Conservation (phyloP, 2,797 vertebrate genomes). For the Hippopotamyrus pictus region DNA sequence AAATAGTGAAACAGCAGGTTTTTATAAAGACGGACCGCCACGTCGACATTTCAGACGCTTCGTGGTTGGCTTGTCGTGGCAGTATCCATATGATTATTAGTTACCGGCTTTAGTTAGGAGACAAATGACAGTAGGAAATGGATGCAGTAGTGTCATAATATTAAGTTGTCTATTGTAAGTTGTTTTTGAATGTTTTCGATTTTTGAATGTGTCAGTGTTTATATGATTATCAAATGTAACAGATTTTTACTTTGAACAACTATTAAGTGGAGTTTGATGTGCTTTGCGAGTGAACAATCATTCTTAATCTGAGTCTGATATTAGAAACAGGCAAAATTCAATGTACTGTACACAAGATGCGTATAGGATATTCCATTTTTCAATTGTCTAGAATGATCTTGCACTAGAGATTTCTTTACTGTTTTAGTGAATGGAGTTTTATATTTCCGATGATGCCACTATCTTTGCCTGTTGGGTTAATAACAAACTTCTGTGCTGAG, state of each 20-base stretch:
- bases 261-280: background rate
- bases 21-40: background rate
- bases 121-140: background rate
- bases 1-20: background rate
- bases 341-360: background rate
- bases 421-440: background rate
- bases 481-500: constrained; percentile 29
- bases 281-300: constrained; percentile 48
- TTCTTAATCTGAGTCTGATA: constrained; percentile 20
- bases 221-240: background rate
- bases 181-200: background rate
- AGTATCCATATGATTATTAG: background rate
- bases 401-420: background rate
- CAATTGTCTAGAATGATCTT: background rate
- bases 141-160: background rate
- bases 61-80: background rate
- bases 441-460: background rate
- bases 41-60: background rate
- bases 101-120: background rate
- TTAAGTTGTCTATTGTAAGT: background rate
- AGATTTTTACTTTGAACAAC: background rate
- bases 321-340: background rate
- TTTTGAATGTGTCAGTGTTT: background rate
- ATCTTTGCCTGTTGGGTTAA: background rate
- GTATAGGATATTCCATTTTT: background rate